Evolutionary conservation across 1,140 invertebrate genomes (phyloP), one percentile per base, ranked within the genome.

Genomic region (Drosophila simulans): DNA sequence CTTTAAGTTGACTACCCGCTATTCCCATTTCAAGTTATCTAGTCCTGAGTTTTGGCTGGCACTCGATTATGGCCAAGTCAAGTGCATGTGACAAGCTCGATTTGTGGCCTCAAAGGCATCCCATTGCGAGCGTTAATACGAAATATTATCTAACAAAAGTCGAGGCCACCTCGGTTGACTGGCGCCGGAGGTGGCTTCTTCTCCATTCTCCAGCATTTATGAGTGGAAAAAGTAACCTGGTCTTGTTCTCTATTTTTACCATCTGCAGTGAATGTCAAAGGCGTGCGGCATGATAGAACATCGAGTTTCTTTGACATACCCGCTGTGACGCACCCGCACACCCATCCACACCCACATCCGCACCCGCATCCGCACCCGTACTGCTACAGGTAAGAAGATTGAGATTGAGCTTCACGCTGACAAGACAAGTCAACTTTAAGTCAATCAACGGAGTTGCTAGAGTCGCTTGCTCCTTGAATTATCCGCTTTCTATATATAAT

Each of bases 231-330:
- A 77, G 77, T 88, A 79, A 78, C 56, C 27, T 53, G 64, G 68
- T 53, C 51, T 49, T 63, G 62, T 60, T 57, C 65, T 46, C 22
- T 54, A 54, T 39, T 37, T 48, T 43, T 55, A 35, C 39, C 57
- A 63, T 83, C 68, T 76, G 66, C 77, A 85, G 91, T 90, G 54
- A 92, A 90, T 79, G 88, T 91, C 80, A 91, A 92, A 92, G 91
- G 91, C 83, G 84, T 91, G 70, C 91, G 89, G 62, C 85, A 91
- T 79, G 91, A 92, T 90, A 91, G 91, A 89, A 91, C 91, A 78
- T 92, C 91, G 78, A 90, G 77, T 82, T 92, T 92, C 82, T 92
- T 92, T 83, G 91, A 92, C 70, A 89, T 92, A 83, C 91, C 91
- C 72, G 91, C 91, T 92, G 91, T 91, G 91, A 92, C 91, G 68